Evolutionary conservation across 2,113 vertebrate species (phyloP).

Genomic region (Odocoileus virginianus): DNA sequence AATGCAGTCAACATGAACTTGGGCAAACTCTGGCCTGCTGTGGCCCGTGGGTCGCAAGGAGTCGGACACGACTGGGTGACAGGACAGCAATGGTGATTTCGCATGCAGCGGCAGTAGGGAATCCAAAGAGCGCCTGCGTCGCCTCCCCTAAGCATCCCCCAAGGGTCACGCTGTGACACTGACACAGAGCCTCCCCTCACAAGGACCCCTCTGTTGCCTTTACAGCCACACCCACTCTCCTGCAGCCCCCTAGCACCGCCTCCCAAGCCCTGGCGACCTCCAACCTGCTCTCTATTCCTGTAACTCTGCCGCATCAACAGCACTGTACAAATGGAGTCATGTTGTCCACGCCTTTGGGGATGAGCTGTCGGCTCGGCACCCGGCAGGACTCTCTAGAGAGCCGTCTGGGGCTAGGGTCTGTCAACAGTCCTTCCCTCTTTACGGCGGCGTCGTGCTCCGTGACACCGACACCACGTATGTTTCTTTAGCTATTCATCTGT

Average conservation of each 20-base stretch:
- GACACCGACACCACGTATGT: background rate
- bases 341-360: background rate
- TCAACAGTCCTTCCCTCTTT: background rate
- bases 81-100: background rate
- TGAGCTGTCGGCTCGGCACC: background rate
- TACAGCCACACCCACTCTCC: background rate
- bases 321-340: background rate
- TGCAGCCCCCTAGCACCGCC: background rate
- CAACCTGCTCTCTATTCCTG: background rate
- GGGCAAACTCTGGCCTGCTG: background rate
- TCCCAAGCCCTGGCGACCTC: background rate
- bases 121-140: background rate
- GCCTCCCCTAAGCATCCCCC: background rate
- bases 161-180: background rate
- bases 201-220: background rate
- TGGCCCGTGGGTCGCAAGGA: background rate
- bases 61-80: background rate
- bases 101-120: background rate
- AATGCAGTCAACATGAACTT: background rate
- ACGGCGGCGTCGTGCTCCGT: too few species aligned
- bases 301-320: background rate
- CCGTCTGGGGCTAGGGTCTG: background rate
- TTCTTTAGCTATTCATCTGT: background rate
- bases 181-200: background rate
- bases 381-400: background rate